Evolutionary conservation across 2,888 invertebrate genomes (phyloP).

Genomic region (Rutpela maculata): DNA sequence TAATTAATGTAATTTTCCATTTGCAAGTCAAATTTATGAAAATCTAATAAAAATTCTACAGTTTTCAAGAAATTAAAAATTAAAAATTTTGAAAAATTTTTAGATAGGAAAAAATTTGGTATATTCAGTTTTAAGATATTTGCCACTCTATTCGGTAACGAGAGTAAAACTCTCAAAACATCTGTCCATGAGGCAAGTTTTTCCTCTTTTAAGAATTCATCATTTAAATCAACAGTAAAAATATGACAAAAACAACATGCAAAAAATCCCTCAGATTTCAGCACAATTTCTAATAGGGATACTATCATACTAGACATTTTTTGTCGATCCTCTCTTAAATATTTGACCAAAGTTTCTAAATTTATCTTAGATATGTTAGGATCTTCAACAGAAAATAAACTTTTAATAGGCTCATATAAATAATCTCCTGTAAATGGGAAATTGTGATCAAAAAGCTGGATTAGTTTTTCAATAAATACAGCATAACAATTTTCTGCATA

Average conservation of each 20-base stretch:
- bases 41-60: constrained; percentile 78
- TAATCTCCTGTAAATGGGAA: constrained; percentile 76
- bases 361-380: constrained; percentile 74
- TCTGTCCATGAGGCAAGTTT: constrained; percentile 66
- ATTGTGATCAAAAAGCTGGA: constrained; percentile 75
- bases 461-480: constrained; percentile 74
- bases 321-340: constrained; percentile 73
- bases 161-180: constrained; percentile 79
- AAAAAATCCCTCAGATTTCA: constrained; percentile 78
- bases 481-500: constrained; percentile 75
- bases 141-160: constrained; percentile 83
- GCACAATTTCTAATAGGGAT: constrained; percentile 73
- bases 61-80: constrained; percentile 78
- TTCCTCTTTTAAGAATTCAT: constrained; percentile 69
- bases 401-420: constrained; percentile 72
- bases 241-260: constrained; percentile 70
- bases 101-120: constrained; percentile 77
- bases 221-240: constrained; percentile 53
- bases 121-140: constrained; percentile 79
- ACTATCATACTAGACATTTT: constrained; percentile 68
- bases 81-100: constrained; percentile 78
- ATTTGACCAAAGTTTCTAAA: constrained; percentile 74
- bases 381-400: constrained; percentile 77
- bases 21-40: constrained; percentile 63
- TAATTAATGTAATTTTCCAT: constrained; percentile 68